Conservation (phyloP, 2,797 vertebrate genomes). For the Myotis pilosus region DNA sequence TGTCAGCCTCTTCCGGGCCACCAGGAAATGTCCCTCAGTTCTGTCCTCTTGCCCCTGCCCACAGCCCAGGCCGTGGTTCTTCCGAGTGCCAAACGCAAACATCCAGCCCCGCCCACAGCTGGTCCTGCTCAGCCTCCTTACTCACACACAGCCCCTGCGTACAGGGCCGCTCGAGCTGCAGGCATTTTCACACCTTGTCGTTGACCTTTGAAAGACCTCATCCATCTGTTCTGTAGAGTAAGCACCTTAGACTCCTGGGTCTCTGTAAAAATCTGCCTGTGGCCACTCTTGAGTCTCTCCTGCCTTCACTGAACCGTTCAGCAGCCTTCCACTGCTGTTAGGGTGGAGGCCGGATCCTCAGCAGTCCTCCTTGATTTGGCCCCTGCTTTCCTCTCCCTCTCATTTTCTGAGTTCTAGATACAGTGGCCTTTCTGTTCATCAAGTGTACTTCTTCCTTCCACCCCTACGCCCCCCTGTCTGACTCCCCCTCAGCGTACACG, state of each 20-base stretch:
- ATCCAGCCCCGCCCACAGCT: not conserved
- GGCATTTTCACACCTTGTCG: not conserved
- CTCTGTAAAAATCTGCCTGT: not conserved
- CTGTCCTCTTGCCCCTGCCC: not conserved
- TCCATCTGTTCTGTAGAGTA: too few species aligned
- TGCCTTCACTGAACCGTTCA: not conserved
- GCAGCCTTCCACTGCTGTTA: not conserved
- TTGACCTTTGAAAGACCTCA: too few species aligned
- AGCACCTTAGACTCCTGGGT: not conserved
- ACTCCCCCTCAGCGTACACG: too few species aligned
- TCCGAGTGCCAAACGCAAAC: not conserved
- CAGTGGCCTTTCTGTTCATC: not conserved
- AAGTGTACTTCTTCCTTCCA: not conserved
- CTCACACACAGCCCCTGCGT: too few species aligned
- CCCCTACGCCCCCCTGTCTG: too few species aligned
- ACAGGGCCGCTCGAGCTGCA: fast-evolving
- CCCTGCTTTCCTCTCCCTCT: not conserved
- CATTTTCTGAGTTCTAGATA: not conserved
- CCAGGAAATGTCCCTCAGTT: not conserved
- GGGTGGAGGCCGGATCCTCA: not conserved
- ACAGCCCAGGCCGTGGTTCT: not conserved
- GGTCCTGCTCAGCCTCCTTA: too few species aligned
- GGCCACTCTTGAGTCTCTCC: not conserved
- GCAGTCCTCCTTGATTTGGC: not conserved
- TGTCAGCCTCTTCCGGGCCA: not conserved